Conservation (phyloP, 2,113 vertebrate species). For the Crotalus helleri region DNA sequence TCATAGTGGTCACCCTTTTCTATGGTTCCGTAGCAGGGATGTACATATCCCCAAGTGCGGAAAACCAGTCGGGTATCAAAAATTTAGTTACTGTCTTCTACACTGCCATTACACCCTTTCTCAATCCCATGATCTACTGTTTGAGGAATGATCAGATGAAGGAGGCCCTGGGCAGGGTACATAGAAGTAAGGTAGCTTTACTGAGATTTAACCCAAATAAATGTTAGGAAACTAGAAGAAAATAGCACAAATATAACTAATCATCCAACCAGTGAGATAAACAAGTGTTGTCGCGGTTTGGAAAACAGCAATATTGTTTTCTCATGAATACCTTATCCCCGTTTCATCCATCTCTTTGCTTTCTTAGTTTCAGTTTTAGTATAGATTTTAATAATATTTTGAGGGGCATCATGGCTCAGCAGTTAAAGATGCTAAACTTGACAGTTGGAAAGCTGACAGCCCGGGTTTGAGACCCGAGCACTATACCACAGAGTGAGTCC, state of each 20-base stretch:
- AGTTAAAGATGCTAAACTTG: no score
- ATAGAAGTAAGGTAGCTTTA: neutral
- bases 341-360: no score
- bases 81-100: constrained; percentile 57
- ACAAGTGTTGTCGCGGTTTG: neutral
- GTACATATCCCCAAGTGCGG: constrained; percentile 39
- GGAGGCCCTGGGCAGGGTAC: constrained; percentile 41
- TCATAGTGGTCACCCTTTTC: constrained; percentile 50
- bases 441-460: no score
- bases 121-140: neutral
- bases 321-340: neutral
- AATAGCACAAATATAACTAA: neutral
- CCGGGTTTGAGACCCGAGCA: no score
- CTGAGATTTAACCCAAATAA: neutral
- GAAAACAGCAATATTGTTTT: neutral
- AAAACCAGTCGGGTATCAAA: constrained; percentile 23
- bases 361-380: no score
- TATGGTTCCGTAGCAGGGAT: constrained; percentile 48
- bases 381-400: no score
- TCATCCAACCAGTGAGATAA: neutral
- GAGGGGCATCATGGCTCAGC: no score
- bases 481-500: no score
- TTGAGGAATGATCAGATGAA: constrained; percentile 26
- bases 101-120: constrained; percentile 45
- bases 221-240: neutral